Evolutionary conservation across 2,113 vertebrate species (phyloP), one percentile per base, ranked within the genome.

Genomic region (Rissa tridactyla): DNA sequence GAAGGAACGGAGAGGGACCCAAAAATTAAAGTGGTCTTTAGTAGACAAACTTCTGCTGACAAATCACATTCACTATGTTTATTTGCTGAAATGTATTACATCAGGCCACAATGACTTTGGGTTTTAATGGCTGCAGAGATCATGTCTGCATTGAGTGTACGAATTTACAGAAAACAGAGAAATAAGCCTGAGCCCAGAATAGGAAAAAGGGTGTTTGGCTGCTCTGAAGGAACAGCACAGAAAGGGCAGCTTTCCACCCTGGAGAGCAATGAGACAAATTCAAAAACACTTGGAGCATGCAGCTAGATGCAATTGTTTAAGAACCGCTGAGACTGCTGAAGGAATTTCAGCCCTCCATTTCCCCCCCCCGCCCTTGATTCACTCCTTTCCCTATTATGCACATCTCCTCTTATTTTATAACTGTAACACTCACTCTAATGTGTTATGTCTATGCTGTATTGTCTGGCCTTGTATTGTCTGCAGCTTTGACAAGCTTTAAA

Each of bases 361-460:
- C 46, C 69, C 51, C 44, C 44, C 21, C 58, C 25, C 10, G 55
- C 83, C 89, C 80, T 78, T 1, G 3, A 3, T 78, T 94, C 81
- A 46, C 60, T 89, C n/a, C 89, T 69, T 92, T 44, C 75, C 62
- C 87, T 70, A 18, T 92, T 93, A 73, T 51, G 70, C 78, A 51
- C 75, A 44, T 65, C 61, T 76, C 11, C 2, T 87, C 66, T 94
- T 42, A 65, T 76, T 96, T 96, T 95, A 36, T 61, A 65, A 38
- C 70, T 77, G 61, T 42, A 73, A 47, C 44, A 22, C 20, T 84
- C 83, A 21, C 30, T 77, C 46, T 69, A 58, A 46, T 87, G 71
- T 85, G 82, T 93, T 82, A 27, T 79, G 87, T 77, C 96, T 93
- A 12, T 62, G 62, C 46, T 82, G 71, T 73, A 92, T 92, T 96